Conservation (phyloP, 2,888 invertebrate genomes). For the Melinopterus prodromus region DNA sequence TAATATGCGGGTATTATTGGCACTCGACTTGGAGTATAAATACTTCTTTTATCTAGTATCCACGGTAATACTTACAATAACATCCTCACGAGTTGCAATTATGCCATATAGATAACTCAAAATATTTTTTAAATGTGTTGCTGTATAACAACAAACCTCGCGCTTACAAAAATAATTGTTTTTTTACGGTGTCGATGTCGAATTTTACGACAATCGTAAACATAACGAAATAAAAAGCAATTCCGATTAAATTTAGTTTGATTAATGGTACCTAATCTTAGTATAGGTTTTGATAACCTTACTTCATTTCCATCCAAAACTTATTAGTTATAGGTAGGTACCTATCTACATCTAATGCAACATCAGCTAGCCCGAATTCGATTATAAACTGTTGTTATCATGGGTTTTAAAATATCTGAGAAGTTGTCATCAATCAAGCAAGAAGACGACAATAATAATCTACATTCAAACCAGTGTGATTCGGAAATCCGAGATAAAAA, state of each 20-base stretch:
- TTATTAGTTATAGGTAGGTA: too few relatives aligned
- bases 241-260: neutral
- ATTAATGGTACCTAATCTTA: neutral
- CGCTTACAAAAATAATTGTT: neutral
- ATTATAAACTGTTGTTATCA: too few relatives aligned
- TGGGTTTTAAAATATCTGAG: too few relatives aligned
- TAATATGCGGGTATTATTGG: neutral
- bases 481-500: too few relatives aligned
- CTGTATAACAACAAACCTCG: neutral
- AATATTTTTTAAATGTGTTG: neutral
- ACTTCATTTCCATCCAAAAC: too few relatives aligned
- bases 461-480: too few relatives aligned
- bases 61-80: neutral
- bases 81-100: neutral
- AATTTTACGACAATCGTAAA: neutral
- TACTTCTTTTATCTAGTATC: neutral
- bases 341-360: too few relatives aligned
- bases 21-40: neutral
- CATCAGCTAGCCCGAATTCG: too few relatives aligned
- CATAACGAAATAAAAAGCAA: neutral
- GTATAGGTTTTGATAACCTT: too few relatives aligned
- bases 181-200: neutral
- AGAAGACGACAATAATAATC: too few relatives aligned
- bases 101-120: neutral
- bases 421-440: too few relatives aligned